phyloP scores from a whole-genome alignment of 2,797 vertebrate genomes.

The Ceyx erithaca region DNA sequence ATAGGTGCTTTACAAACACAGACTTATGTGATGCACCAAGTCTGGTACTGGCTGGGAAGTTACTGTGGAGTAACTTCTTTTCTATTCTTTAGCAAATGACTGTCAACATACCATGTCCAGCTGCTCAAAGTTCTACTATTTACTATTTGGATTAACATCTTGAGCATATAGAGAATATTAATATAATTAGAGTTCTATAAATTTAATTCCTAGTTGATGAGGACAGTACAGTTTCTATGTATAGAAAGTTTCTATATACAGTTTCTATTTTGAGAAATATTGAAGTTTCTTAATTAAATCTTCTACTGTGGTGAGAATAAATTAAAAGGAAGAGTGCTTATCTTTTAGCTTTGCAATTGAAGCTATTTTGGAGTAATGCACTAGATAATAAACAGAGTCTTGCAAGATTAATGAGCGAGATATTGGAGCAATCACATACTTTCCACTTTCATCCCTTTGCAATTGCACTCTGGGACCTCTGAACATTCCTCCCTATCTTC shows the following conservation, averaged over 20 bases:
- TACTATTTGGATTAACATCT: background rate
- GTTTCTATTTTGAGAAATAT: background rate
- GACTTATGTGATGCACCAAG: rapidly evolving
- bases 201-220: background rate
- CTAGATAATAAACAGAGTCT: background rate
- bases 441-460: slow-evolving; percentile 35
- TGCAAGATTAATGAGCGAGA: slow-evolving; percentile 43
- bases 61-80: background rate
- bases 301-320: background rate
- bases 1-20: background rate
- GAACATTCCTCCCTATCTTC: background rate
- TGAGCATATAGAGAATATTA: background rate
- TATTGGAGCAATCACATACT: slow-evolving; percentile 28
- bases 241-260: background rate
- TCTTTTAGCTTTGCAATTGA: slow-evolving; percentile 12
- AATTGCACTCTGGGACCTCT: background rate
- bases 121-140: background rate
- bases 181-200: background rate
- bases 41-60: rapidly evolving
- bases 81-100: background rate
- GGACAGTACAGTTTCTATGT: background rate
- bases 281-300: background rate
- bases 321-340: background rate
- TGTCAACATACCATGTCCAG: background rate
- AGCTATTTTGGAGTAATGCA: background rate